Base-by-base conservation (phyloP, 2,113 vertebrate genomes). In the Fulica atra region DNA sequence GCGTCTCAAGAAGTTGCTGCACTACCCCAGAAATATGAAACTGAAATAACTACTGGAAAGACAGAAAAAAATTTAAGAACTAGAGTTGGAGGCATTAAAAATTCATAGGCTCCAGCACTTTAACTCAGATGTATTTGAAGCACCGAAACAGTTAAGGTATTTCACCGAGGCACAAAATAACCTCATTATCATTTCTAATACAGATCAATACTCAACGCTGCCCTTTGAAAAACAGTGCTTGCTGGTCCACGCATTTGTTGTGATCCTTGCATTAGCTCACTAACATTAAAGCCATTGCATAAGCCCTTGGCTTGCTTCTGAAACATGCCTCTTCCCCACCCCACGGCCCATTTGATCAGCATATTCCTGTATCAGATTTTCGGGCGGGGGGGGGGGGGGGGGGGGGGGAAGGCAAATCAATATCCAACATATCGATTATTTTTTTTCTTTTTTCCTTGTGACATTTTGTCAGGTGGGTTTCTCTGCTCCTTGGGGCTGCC, bases 161-260 rank as follows among this genome's bases (percentile, higher is more conserved):
- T 96, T 95, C 93, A 95, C 76, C 16, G 35, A 93, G 94, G 76
- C 54, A 81, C 88, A 96, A 97, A 96, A 97, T 95, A 81, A 92
- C 95, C 97, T 98, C 97, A 98, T 98, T 98, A 98, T 98, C 98
- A 97, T 98, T 97, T 97, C 97, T 98, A 97, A 98, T 97, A 96
- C 88, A 56, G 73, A 98, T 98, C 97, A 73, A 98, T 98, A 96
- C 95, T 95, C 91, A 66, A 89, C 90, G 64, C 60, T 96, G 96
- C 94, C 97, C 73, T 96, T 98, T 96, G 96, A 96, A 97, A 96
- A 95, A 92, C 26, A 70, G 46, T 0, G 42, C 81, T 82, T 88
- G 68, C 88, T n/a, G 51, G 95, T 69, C 92, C n/a, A 1, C 29
- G 56, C 81, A 69, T 68, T 96, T 85, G 97, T 97, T 96, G 89